These are phyloP conservation scores for Miltochrista miniata DNA, from an alignment of 2,888 invertebrate genomes.

Conservation along the genomic window DNA sequence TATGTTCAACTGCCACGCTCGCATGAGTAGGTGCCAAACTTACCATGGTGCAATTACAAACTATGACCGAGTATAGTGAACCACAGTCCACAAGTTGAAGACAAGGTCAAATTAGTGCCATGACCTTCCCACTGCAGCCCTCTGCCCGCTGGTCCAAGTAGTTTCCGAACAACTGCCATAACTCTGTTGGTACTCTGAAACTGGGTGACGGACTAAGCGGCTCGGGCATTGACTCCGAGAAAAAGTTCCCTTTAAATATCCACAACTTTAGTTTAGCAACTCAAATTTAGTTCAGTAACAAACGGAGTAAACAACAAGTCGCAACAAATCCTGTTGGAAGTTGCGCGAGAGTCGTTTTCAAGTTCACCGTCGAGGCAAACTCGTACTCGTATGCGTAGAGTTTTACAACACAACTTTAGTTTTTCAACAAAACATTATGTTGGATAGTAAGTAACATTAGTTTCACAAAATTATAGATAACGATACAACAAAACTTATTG, in stretches of 20 bases:
- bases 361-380: slow-evolving; percentile 55
- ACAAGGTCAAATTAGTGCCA: slow-evolving; percentile 81
- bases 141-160: slow-evolving; percentile 75
- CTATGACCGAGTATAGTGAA: slow-evolving; percentile 51
- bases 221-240: slow-evolving; percentile 83
- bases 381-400: not conserved
- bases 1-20: not conserved
- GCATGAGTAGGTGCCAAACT: slow-evolving; percentile 1
- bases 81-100: slow-evolving; percentile 64
- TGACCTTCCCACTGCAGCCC: slow-evolving; percentile 79
- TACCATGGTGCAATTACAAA: slow-evolving; percentile 37
- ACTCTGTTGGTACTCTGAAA: slow-evolving; percentile 80
- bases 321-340: slow-evolving; percentile 75
- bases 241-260: slow-evolving; percentile 84
- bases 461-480: no score
- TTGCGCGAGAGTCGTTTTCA: slow-evolving; percentile 82
- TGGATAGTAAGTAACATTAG: no score
- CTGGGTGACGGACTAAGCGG: slow-evolving; percentile 81
- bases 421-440: not conserved
- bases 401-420: not conserved
- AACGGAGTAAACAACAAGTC: slow-evolving; percentile 80
- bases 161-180: slow-evolving; percentile 83
- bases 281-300: slow-evolving; percentile 83
- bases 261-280: slow-evolving; percentile 82
- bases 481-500: no score